Conservation (phyloP, 2,113 vertebrate genomes). For the Sander lucioperca region DNA sequence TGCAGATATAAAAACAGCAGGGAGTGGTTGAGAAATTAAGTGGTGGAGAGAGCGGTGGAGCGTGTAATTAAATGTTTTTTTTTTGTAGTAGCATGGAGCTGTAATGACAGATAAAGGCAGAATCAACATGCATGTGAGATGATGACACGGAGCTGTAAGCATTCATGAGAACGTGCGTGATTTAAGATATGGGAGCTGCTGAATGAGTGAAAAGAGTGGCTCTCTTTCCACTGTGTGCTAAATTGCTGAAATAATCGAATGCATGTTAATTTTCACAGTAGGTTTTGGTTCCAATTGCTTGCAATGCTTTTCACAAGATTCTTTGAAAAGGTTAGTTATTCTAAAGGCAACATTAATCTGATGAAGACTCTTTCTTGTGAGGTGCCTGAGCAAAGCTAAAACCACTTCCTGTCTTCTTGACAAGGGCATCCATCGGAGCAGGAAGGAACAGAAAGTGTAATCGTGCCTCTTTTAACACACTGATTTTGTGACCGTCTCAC, state of each 20-base stretch:
- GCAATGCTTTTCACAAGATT: neutral
- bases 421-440: slow-evolving; percentile 47
- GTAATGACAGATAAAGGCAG: slow-evolving; percentile 24
- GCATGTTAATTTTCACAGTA: neutral
- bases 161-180: slow-evolving; percentile 5
- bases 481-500: slow-evolving; percentile 30
- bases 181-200: slow-evolving; percentile 34
- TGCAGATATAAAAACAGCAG: slow-evolving; percentile 7
- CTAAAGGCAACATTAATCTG: neutral
- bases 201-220: slow-evolving; percentile 21
- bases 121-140: slow-evolving; percentile 3
- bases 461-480: slow-evolving; percentile 14
- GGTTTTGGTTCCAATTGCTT: neutral
- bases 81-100: slow-evolving; percentile 6
- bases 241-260: neutral
- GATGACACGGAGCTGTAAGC: slow-evolving; percentile 41
- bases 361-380: neutral
- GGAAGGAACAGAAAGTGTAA: slow-evolving; percentile 57
- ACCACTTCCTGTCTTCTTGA: slow-evolving; percentile 75
- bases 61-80: slow-evolving; percentile 7
- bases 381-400: slow-evolving; percentile 28
- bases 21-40: slow-evolving; percentile 4
- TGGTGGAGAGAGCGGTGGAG: neutral
- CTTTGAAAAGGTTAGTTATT: neutral
- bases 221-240: neutral